Conservation (phyloP, 2,113 vertebrate species). For the Zeus faber region DNA sequence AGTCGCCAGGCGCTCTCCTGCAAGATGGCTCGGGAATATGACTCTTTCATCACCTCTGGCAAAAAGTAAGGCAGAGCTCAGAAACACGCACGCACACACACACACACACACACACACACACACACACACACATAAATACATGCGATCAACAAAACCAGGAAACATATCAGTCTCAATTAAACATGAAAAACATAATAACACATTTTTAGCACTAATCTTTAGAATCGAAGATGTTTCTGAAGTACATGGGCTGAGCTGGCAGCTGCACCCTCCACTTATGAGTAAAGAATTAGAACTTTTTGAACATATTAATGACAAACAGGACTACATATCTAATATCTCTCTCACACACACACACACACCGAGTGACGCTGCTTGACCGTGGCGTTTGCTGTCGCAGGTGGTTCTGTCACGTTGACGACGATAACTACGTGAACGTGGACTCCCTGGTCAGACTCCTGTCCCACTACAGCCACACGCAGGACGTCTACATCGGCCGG, state of each 20-base stretch:
- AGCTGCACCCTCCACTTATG: no score
- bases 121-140: background rate
- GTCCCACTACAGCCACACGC: constrained; percentile 79
- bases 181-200: no score
- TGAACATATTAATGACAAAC: no score
- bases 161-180: no score
- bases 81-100: background rate
- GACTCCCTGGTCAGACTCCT: constrained; percentile 79
- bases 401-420: constrained; percentile 94
- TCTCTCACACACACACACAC: background rate
- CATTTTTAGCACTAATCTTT: no score
- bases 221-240: no score
- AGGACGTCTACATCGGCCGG: constrained; percentile 88
- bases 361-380: background rate
- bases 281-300: no score
- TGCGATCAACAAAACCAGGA: no score
- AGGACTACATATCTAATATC: no score
- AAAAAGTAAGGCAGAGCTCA: constrained; percentile 81
- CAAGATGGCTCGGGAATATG: constrained; percentile 92
- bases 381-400: constrained; percentile 42
- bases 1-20: constrained; percentile 91
- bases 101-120: background rate
- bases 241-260: no score
- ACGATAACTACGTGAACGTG: constrained; percentile 90
- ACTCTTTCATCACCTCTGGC: constrained; percentile 82